phyloP scores from a whole-genome alignment of 2,888 invertebrate species.

The Brachyptera risi region DNA sequence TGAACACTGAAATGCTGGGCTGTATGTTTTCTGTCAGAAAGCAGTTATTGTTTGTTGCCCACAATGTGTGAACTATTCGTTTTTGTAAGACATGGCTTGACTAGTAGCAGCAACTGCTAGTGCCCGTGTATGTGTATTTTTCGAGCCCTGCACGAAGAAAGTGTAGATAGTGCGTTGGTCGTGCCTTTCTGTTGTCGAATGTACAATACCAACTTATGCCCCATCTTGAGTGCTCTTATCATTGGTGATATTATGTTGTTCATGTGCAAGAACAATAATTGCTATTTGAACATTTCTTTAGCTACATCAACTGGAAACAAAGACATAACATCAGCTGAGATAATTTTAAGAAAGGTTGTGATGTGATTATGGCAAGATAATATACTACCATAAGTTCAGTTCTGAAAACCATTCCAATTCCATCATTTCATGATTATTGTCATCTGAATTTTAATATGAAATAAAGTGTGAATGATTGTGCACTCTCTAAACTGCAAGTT shows the following conservation, averaged over 20 bases:
- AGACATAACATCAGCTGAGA: constrained; percentile 5
- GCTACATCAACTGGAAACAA: constrained; percentile 10
- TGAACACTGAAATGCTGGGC: too few relatives aligned
- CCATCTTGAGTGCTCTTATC: constrained; percentile 28
- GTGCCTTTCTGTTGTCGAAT: constrained; percentile 24
- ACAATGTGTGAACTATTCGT: too few relatives aligned
- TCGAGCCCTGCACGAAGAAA: too few relatives aligned
- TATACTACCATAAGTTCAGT: constrained; percentile 5
- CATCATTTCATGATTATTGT: constrained; percentile 23
- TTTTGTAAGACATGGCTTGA: too few relatives aligned
- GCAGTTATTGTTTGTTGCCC: too few relatives aligned
- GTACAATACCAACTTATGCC: too few relatives aligned
- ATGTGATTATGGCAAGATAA: background rate
- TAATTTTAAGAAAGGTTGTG: constrained; percentile 26
- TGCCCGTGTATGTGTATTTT: too few relatives aligned
- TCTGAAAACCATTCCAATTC: constrained; percentile 24
- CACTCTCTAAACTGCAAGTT: constrained; percentile 24
- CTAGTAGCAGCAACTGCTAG: too few relatives aligned
- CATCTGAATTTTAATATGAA: constrained; percentile 23
- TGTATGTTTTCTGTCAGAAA: too few relatives aligned
- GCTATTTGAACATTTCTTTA: background rate
- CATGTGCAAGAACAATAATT: constrained; percentile 21
- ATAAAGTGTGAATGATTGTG: constrained; percentile 26
- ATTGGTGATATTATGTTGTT: constrained; percentile 16
- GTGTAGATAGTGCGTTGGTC: too few relatives aligned